These are phyloP conservation scores for Hermetia illucens DNA, from an alignment of 1,140 invertebrate genomes.

Conservation along the genomic window DNA sequence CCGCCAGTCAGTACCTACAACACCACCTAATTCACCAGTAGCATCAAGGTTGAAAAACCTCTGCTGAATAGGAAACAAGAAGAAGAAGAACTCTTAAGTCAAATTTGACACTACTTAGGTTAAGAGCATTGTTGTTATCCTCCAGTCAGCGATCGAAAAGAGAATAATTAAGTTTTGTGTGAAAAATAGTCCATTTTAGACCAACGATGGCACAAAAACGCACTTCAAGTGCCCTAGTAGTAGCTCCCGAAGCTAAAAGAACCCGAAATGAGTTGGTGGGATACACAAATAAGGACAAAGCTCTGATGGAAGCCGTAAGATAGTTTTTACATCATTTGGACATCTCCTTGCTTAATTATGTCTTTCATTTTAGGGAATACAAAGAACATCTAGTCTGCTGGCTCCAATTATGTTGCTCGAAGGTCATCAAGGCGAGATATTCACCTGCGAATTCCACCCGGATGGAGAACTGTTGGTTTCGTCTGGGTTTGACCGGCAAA, in stretches of 20 bases:
- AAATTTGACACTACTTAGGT: no score
- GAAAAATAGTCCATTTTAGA: no score
- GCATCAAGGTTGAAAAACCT: no score
- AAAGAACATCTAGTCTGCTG: constrained; percentile 74
- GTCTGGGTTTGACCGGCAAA: constrained; percentile 91
- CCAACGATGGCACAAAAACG: constrained; percentile 24
- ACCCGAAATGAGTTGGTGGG: constrained; percentile 44
- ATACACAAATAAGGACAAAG: constrained; percentile 25
- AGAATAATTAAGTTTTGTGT: no score
- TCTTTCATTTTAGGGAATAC: constrained; percentile 32
- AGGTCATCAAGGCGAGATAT: constrained; percentile 95
- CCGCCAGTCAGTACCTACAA: no score
- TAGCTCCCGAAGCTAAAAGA: constrained; percentile 46
- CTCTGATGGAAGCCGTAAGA: constrained; percentile 26
- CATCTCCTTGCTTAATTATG: not conserved
- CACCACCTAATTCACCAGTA: no score
- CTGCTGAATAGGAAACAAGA: no score
- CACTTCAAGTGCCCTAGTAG: constrained; percentile 33
- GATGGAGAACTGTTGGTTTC: constrained; percentile 89
- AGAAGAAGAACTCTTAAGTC: no score
- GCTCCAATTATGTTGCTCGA: constrained; percentile 94
- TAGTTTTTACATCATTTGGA: no score
- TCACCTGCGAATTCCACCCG: constrained; percentile 85
- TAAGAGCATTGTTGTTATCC: no score
- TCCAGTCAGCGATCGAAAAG: no score